Conservation (phyloP, 2,888 invertebrate species). For the Mythimna pallens region DNA sequence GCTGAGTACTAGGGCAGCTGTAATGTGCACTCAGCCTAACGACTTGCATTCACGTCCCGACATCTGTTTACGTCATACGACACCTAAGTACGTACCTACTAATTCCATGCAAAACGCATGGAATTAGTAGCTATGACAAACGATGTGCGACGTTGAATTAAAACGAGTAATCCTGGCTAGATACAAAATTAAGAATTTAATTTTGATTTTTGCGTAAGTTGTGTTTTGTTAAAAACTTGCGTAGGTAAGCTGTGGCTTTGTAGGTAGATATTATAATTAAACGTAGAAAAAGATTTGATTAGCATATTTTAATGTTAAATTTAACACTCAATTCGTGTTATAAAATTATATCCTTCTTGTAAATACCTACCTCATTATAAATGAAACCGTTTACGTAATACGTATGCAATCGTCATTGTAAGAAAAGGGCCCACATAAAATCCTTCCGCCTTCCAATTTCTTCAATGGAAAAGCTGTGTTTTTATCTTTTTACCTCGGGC, state of each 20-base stretch:
- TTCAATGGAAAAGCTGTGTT: conserved; percentile 61
- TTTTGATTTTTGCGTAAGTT: background rate
- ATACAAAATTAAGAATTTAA: conserved; percentile 1
- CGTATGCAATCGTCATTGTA: conserved; percentile 37
- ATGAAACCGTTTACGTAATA: conserved; percentile 13
- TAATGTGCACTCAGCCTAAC: conserved; percentile 81
- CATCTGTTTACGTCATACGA: conserved; percentile 27
- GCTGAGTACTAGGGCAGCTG: conserved; percentile 65
- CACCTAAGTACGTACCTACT: conserved; percentile 16
- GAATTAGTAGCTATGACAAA: background rate
- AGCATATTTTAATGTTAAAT: conserved; percentile 20
- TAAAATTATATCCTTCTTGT: background rate
- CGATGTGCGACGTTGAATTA: conserved; percentile 16
- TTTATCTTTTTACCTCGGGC: conserved; percentile 56
- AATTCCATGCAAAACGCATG: background rate
- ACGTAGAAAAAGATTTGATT: conserved; percentile 17
- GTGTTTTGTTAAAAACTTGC: conserved; percentile 10
- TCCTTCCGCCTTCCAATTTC: conserved; percentile 24
- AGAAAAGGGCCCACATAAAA: conserved; percentile 44
- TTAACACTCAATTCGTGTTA: conserved; percentile 2
- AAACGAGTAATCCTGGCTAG: conserved; percentile 16
- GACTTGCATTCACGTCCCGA: conserved; percentile 78
- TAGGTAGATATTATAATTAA: conserved; percentile 17
- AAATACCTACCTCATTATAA: background rate
- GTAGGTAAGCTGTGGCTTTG: conserved; percentile 16